phyloP scores from a whole-genome alignment of 1,140 invertebrate genomes.

The Holcopasites calliopsidis region DNA sequence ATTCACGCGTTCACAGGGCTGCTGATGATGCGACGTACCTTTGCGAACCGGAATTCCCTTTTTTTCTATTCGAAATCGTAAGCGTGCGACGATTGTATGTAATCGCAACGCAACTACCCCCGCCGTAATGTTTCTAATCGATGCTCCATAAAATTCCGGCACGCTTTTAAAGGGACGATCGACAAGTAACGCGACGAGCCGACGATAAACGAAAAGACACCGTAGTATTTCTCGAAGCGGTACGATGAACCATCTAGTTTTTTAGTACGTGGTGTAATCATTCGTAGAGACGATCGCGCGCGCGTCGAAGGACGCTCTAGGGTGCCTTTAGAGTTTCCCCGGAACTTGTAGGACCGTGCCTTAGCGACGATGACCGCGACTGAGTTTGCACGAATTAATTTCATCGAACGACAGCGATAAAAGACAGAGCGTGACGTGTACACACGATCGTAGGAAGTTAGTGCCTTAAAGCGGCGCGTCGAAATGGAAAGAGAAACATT shows the following conservation, averaged over 20 bases:
- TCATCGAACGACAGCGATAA: background rate
- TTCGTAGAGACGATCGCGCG: conserved; percentile 21
- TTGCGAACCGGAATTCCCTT: too few species aligned
- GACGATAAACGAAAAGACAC: conserved; percentile 27
- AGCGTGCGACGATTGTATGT: too few species aligned
- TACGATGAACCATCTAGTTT: conserved; percentile 9
- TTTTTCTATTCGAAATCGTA: too few species aligned
- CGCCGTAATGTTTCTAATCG: too few species aligned
- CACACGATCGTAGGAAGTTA: conserved; percentile 30
- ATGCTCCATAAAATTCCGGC: too few species aligned
- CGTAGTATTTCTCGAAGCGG: conserved; percentile 42
- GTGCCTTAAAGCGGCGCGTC: conserved; percentile 51
- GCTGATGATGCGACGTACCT: too few species aligned
- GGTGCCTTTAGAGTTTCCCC: conserved; percentile 75
- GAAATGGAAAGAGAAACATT: background rate
- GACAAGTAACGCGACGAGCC: conserved; percentile 3
- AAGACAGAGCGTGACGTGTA: background rate
- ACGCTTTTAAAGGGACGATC: conserved; percentile 9
- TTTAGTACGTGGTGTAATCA: conserved; percentile 31
- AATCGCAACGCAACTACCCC: too few species aligned
- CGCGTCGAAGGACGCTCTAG: conserved; percentile 50
- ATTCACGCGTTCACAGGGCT: too few species aligned
- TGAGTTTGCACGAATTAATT: conserved; percentile 3
- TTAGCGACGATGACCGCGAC: conserved; percentile 59
- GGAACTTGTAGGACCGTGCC: conserved; percentile 70